Percentiles rank a stretch among this genome's conserved stretches.
phyloP scores from a whole-genome alignment of 2,113 vertebrate genomes.

The Alexandromys fortis region DNA sequence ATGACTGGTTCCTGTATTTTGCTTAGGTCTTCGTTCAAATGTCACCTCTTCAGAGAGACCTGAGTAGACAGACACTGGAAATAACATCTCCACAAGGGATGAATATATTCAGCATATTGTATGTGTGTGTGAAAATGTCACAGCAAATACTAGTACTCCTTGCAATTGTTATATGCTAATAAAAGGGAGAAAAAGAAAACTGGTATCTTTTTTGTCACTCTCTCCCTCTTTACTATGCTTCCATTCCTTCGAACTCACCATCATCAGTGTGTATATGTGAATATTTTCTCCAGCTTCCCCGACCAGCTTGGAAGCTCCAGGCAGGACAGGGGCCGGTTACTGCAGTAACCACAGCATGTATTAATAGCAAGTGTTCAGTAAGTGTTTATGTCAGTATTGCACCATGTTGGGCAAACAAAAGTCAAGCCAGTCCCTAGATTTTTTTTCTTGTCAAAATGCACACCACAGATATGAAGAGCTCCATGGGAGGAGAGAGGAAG shows the following conservation, averaged over 20 bases:
- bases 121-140: not conserved
- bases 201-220: not conserved
- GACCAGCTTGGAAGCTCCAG: not conserved
- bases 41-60: not conserved
- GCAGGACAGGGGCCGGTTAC: not conserved
- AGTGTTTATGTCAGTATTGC: not conserved
- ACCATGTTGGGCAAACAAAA: not conserved
- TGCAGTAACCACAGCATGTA: not conserved
- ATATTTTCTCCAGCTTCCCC: not conserved
- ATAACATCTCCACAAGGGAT: not conserved
- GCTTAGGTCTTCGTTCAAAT: constrained; percentile 14
- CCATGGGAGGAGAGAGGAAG: not conserved
- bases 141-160: not conserved
- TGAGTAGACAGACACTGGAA: not conserved
- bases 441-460: not conserved
- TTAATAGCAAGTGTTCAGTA: not conserved
- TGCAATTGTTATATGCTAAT: not conserved
- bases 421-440: not conserved
- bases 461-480: not conserved
- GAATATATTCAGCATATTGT: not conserved
- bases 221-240: not conserved
- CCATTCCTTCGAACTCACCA: not conserved
- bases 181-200: not conserved
- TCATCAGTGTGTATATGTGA: not conserved
- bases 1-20: not conserved